Conservation (phyloP, 2,888 invertebrate species). For the Laothoe populi region DNA sequence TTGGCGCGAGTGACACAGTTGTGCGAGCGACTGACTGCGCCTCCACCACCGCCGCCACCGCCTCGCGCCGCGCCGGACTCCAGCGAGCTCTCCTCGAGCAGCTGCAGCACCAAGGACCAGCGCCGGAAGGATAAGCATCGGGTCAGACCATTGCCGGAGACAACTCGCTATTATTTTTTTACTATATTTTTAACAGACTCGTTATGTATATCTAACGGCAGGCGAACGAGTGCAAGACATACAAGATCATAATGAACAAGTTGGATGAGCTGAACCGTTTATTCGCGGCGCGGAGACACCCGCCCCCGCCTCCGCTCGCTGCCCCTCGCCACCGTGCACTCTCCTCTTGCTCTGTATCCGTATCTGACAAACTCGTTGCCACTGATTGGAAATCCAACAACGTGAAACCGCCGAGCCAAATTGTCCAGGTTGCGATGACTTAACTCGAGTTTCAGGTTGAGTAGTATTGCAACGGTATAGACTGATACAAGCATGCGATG, state of each 20-base stretch:
- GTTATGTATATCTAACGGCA: conserved; percentile 42
- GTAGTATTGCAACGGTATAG: not conserved
- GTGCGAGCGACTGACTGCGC: conserved; percentile 60
- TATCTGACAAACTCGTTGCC: conserved; percentile 64
- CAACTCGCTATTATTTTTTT: too few relatives aligned
- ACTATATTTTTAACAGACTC: too few relatives aligned
- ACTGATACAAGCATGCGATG: not conserved
- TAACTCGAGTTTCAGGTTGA: too few relatives aligned
- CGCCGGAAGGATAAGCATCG: conserved; percentile 50
- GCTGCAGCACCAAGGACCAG: conserved; percentile 45
- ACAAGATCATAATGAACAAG: conserved; percentile 75
- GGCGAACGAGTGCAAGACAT: conserved; percentile 70
- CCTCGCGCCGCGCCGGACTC: conserved; percentile 38
- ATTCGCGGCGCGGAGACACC: conserved; percentile 48
- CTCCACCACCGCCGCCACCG: not conserved
- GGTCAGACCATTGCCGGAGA: too few relatives aligned
- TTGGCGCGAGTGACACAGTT: conserved; percentile 65
- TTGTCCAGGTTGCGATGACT: not conserved
- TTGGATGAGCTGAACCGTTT: conserved; percentile 67
- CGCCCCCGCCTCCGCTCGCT: conserved; percentile 33
- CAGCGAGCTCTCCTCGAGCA: conserved; percentile 58
- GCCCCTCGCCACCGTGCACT: conserved; percentile 22
- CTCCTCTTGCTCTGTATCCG: conserved; percentile 53
- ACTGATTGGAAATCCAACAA: conserved; percentile 46
- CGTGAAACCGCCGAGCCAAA: not conserved